phyloP scores from a whole-genome alignment of 2,113 vertebrate species.

The Pao palembangensis region DNA sequence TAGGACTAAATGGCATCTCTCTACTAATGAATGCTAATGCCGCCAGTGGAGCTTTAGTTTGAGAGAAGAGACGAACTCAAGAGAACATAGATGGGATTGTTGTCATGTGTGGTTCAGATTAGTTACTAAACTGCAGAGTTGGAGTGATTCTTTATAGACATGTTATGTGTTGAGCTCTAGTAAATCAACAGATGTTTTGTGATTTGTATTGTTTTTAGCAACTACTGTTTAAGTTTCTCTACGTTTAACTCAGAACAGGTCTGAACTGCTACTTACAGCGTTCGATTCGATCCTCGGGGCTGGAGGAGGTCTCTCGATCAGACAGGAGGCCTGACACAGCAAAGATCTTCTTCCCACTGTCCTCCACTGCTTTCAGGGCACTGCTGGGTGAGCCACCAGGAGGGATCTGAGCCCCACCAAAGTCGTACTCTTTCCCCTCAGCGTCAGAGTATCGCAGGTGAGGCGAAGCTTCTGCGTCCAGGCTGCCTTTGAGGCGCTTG shows the following conservation, averaged over 20 bases:
- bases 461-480: conserved; percentile 91
- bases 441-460: conserved; percentile 98
- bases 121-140: conserved; percentile 48
- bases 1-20: conserved; percentile 69
- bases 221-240: no score
- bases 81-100: conserved; percentile 58
- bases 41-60: conserved; percentile 60
- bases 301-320: conserved; percentile 95
- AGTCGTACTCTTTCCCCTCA: conserved; percentile 98
- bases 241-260: not conserved
- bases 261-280: conserved; percentile 88
- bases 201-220: no score
- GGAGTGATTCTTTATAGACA: not conserved
- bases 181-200: no score
- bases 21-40: conserved; percentile 73
- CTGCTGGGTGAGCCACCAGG: conserved; percentile 88
- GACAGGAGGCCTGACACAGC: conserved; percentile 98
- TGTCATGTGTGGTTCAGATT: conserved; percentile 50
- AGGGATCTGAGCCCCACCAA: conserved; percentile 87
- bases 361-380: conserved; percentile 91
- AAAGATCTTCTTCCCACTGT: conserved; percentile 97
- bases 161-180: no score
- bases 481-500: conserved; percentile 97
- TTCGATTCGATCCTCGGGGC: conserved; percentile 95
- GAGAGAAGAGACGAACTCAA: conserved; percentile 64